phyloP scores from a whole-genome alignment of 1,140 invertebrate species.

The Eurosta solidaginis region DNA sequence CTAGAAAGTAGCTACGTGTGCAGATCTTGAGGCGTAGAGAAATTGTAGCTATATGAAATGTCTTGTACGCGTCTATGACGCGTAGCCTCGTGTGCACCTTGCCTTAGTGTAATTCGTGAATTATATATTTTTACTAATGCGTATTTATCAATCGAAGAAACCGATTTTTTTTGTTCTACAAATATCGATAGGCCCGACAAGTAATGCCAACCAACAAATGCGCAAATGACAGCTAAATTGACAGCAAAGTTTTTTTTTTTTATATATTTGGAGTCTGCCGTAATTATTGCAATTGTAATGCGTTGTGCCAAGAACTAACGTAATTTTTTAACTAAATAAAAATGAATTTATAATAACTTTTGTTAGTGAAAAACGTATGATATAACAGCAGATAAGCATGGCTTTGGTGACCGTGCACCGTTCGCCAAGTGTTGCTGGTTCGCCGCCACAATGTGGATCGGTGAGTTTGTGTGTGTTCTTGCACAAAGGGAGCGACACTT shows the following conservation, averaged over 20 bases:
- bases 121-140: too few species aligned
- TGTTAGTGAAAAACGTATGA: constrained; percentile 24
- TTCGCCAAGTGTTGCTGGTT: constrained; percentile 70
- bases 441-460: constrained; percentile 66
- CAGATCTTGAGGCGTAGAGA: too few species aligned
- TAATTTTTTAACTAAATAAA: constrained; percentile 22
- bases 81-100: too few species aligned
- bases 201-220: not conserved
- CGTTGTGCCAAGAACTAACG: constrained; percentile 8
- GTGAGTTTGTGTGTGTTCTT: constrained; percentile 45
- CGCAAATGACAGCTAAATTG: not conserved
- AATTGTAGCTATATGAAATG: too few species aligned
- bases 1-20: too few species aligned
- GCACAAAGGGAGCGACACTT: constrained; percentile 23
- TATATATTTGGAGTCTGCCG: constrained; percentile 23
- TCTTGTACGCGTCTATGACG: too few species aligned
- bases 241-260: not conserved
- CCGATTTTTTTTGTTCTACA: not conserved
- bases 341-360: constrained; percentile 35
- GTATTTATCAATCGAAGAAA: too few species aligned
- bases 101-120: too few species aligned
- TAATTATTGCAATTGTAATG: constrained; percentile 24
- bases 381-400: constrained; percentile 58
- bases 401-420: constrained; percentile 73
- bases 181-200: not conserved